Evolutionary conservation across 2,113 vertebrate genomes (phyloP).

Genomic region (Plotosus lineatus): DNA sequence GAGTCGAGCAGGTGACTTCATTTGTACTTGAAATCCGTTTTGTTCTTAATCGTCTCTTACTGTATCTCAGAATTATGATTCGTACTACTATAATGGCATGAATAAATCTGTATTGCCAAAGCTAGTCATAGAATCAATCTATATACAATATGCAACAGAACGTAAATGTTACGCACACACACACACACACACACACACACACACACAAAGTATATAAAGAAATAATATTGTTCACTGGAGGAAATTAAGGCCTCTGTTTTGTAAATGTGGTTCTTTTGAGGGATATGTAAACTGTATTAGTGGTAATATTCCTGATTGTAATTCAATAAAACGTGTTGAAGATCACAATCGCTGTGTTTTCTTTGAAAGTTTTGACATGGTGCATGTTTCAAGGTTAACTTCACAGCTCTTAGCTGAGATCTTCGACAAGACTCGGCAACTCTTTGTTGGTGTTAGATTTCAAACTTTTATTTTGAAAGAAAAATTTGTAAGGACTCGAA

Average conservation of each 20-base stretch:
- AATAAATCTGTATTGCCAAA: slow-evolving; percentile 75
- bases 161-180: slow-evolving; percentile 60
- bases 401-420: neutral
- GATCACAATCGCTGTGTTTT: neutral
- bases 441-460: too few relatives aligned
- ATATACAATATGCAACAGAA: slow-evolving; percentile 72
- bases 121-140: slow-evolving; percentile 66
- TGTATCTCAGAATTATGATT: slow-evolving; percentile 62
- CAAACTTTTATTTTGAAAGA: too few relatives aligned
- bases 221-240: slow-evolving; percentile 87
- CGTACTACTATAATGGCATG: slow-evolving; percentile 71
- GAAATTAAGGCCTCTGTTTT: slow-evolving; percentile 74
- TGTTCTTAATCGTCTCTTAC: slow-evolving; percentile 70
- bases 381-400: neutral
- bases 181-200: slow-evolving; percentile 27
- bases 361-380: neutral
- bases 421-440: neutral
- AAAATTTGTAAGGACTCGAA: too few relatives aligned
- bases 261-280: slow-evolving; percentile 68
- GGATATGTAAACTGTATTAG: slow-evolving; percentile 94
- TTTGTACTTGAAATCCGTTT: slow-evolving; percentile 64
- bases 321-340: slow-evolving; percentile 72
- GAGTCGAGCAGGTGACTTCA: slow-evolving; percentile 68
- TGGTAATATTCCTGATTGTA: slow-evolving; percentile 82
- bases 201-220: slow-evolving; percentile 21